Evolutionary conservation across 2,797 vertebrate genomes (phyloP).

Genomic region (Muscicapa comitata): DNA sequence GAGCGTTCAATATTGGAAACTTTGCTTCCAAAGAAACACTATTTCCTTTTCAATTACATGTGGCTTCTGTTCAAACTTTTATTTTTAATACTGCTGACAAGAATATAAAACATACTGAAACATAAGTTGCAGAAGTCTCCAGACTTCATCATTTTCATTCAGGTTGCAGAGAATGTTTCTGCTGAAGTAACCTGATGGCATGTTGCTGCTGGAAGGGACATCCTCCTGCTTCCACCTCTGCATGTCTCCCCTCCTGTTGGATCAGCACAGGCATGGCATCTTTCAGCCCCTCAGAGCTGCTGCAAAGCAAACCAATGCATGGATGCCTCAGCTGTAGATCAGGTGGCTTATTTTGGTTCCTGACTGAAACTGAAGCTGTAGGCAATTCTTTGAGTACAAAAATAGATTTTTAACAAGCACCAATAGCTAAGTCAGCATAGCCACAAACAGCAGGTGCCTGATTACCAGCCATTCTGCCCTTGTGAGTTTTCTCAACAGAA

Average conservation of each 20-base stretch:
- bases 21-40: not conserved
- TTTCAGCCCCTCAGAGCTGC: fast-evolving
- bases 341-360: not conserved
- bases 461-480: not conserved
- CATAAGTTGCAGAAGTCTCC: not conserved
- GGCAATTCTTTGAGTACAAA: not conserved
- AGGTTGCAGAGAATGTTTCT: not conserved
- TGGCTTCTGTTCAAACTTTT: not conserved
- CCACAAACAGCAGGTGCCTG: not conserved
- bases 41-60: not conserved
- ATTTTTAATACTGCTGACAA: not conserved
- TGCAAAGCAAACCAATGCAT: not conserved
- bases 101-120: not conserved
- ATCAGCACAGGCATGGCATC: not conserved
- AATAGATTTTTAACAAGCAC: not conserved
- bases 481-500: not conserved
- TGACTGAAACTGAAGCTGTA: not conserved
- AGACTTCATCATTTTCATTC: not conserved
- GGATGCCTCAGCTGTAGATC: not conserved
- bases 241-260: not conserved
- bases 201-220: not conserved
- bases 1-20: not conserved
- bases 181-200: not conserved
- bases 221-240: not conserved
- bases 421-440: not conserved